A percentile compares a stretch with the other conserved stretches of the same genome.
Evolutionary conservation across 2,888 invertebrate species (phyloP).

Genomic region (Ochropacha duplaris): DNA sequence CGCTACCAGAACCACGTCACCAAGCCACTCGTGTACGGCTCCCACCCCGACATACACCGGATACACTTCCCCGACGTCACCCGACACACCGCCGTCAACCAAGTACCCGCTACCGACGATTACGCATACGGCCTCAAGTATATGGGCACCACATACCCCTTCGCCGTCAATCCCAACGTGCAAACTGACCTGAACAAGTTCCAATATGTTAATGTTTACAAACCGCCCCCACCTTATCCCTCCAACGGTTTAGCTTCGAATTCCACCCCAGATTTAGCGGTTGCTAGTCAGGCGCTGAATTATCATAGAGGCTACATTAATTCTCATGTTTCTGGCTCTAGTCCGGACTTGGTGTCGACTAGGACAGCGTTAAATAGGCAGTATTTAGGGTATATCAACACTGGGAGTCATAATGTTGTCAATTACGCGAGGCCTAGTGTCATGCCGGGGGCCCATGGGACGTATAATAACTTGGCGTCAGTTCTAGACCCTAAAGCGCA

Average conservation of each 20-base stretch:
- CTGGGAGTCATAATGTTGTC: conserved; percentile 52
- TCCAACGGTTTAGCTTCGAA: conserved; percentile 90
- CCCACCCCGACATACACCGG: conserved; percentile 89
- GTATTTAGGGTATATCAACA: conserved; percentile 66
- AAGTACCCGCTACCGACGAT: conserved; percentile 54
- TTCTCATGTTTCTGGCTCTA: conserved; percentile 88
- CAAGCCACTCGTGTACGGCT: conserved; percentile 83
- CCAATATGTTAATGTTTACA: conserved; percentile 86
- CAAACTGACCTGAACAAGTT: conserved; percentile 75
- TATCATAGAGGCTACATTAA: conserved; percentile 74
- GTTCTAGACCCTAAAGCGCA: conserved; percentile 77
- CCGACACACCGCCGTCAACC: conserved; percentile 69
- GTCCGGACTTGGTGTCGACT: conserved; percentile 90
- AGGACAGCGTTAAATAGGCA: conserved; percentile 84
- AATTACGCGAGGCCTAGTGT: conserved; percentile 56
- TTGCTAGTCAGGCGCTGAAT: conserved; percentile 84
- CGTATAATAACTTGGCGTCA: conserved; percentile 88
- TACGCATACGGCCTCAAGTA: conserved; percentile 63
- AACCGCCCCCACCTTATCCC: conserved; percentile 94
- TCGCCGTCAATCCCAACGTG: conserved; percentile 67
- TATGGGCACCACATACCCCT: conserved; percentile 63
- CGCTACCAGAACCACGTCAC: conserved; percentile 64
- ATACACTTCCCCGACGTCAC: conserved; percentile 87
- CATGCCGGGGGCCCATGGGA: conserved; percentile 84
- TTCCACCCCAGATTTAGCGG: conserved; percentile 92